Evolutionary conservation across 2,113 vertebrate species (phyloP).

Genomic region (Isurus oxyrinchus): DNA sequence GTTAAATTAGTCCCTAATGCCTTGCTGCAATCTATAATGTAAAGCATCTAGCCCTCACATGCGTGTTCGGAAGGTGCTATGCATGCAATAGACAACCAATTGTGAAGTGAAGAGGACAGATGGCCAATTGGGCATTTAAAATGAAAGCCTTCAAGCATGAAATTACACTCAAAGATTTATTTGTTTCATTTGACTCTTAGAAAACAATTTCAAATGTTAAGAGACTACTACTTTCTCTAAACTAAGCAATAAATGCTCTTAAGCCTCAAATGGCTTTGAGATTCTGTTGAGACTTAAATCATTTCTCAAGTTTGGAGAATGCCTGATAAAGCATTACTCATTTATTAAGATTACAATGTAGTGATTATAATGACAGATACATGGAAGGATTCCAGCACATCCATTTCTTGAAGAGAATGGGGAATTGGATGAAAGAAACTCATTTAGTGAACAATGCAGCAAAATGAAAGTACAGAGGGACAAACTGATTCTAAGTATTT

Average conservation of each 20-base stretch:
- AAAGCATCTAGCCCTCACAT: background rate
- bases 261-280: background rate
- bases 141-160: background rate
- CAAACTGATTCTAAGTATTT: background rate
- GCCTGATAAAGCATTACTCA: background rate
- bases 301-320: background rate
- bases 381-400: background rate
- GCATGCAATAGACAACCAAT: background rate
- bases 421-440: background rate
- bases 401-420: background rate
- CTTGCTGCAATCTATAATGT: background rate
- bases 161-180: background rate
- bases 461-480: background rate
- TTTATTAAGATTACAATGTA: background rate
- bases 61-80: background rate
- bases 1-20: background rate
- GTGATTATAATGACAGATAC: background rate
- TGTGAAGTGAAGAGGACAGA: background rate
- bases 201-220: background rate
- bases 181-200: background rate
- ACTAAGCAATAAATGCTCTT: background rate
- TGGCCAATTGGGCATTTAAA: conserved; percentile 1
- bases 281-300: background rate
- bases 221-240: background rate
- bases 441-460: background rate